Evolutionary conservation across 1,140 invertebrate species (phyloP), one percentile per base, ranked within the genome.

Genomic region (Paralvinella palmiformis): DNA sequence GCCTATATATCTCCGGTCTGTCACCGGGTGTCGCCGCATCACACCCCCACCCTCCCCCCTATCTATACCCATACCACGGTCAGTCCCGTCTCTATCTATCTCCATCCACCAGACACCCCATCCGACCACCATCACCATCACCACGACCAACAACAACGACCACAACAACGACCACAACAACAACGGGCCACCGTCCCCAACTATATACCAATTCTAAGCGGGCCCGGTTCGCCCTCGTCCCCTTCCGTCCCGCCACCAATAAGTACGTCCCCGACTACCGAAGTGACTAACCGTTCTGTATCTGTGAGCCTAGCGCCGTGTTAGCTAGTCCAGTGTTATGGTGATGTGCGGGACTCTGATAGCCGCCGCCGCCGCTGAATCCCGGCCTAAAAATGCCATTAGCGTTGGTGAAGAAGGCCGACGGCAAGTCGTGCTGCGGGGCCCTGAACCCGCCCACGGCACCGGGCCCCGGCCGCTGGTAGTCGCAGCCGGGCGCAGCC

Each of bases 331-430:
- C 72, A 7, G 75, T 60, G 2, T 72, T 72, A 56, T 75, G 75
- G 60, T 79, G 73, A 62, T 76, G 74, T 3, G 78, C 48, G 74
- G 3, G 75, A 37, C 41, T 35, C 41, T 59, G 76, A 68, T 75
- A 75, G 63, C 74, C 73, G 65, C 75, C 76, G 35, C 67, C 65
- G n/a, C 75, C 59, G 4, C 71, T 71, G 57, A 77, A 75, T 31
- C 73, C 75, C 20, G 75, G 74, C 52, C 73, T 70, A 62, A 75
- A 74, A 24, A 76, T 60, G 10, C 78, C 76, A 53, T 77, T 76
- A 27, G 75, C 75, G 63, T 78, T 79, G 33, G 76, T 65, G 61
- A 79, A 78, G 65, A 78, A 79, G 29, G 75, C 71, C 50, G 73
- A 66, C n/a, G 72, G 73, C 60, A 78, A 73, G 27, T 77, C n/a